These are phyloP conservation scores for Meandrusa payeni DNA, from an alignment of 2,888 invertebrate species.

Conservation along the genomic window DNA sequence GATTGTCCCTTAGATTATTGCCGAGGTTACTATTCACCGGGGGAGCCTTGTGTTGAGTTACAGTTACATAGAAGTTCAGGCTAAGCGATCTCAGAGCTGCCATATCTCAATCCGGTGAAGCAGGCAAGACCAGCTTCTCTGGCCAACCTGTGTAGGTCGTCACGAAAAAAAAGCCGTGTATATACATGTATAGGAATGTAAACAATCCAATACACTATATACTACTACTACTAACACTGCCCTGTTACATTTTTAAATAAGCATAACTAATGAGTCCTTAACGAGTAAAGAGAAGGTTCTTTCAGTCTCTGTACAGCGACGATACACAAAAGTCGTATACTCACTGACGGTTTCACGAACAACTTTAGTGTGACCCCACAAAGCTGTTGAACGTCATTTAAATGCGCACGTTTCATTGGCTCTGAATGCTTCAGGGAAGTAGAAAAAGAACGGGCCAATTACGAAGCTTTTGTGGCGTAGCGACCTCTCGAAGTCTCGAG, in stretches of 20 bases:
- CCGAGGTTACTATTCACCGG: too few relatives aligned
- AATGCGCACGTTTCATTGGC: conserved; percentile 81
- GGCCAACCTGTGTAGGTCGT: too few relatives aligned
- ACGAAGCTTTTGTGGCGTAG: conserved; percentile 74
- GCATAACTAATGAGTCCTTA: conserved; percentile 72
- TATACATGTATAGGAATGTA: too few relatives aligned
- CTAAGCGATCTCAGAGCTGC: too few relatives aligned
- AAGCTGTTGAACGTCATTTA: conserved; percentile 78
- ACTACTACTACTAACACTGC: too few relatives aligned
- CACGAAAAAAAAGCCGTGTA: too few relatives aligned
- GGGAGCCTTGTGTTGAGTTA: too few relatives aligned
- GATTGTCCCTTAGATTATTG: too few relatives aligned
- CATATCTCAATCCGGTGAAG: too few relatives aligned
- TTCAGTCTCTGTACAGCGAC: conserved; percentile 54
- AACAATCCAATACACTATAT: too few relatives aligned
- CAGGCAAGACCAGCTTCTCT: too few relatives aligned
- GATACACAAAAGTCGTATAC: conserved; percentile 66
- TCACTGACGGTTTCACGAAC: conserved; percentile 68
- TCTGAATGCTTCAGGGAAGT: conserved; percentile 79
- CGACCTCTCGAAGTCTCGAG: conserved; percentile 74
- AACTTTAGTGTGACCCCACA: conserved; percentile 78
- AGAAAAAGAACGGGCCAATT: conserved; percentile 80
- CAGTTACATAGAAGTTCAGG: too few relatives aligned
- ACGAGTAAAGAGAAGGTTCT: conserved; percentile 63
- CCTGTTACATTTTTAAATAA: conserved; percentile 56